Evolutionary conservation across 2,797 vertebrate genomes (phyloP).

Genomic region (Lithobates sylvaticus): DNA sequence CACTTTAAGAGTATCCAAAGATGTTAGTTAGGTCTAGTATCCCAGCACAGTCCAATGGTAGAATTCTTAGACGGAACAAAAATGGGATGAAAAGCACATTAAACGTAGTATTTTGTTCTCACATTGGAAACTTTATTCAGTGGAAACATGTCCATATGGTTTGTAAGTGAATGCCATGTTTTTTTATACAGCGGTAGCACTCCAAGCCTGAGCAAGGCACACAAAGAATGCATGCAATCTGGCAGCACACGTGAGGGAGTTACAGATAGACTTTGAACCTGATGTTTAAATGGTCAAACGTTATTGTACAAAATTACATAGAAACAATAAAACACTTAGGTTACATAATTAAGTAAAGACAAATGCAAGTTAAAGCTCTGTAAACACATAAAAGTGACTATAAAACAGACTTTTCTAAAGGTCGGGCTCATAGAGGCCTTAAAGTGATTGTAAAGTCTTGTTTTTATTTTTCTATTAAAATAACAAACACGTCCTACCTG

Average conservation of each 20-base stretch:
- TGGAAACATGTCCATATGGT: constrained; percentile 5
- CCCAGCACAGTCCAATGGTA: no score
- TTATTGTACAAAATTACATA: constrained; percentile 24
- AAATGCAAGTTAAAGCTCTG: neutral
- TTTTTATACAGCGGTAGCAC: neutral
- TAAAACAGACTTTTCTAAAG: neutral
- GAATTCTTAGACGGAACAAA: no score
- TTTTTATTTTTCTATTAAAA: no score
- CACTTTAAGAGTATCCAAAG: no score
- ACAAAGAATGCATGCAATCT: constrained; percentile 20
- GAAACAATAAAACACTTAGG: constrained; percentile 30
- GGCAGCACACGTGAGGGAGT: constrained; percentile 30
- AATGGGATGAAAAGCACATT: no score
- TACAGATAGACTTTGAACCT: constrained; percentile 38
- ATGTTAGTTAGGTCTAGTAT: no score
- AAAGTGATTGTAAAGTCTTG: no score
- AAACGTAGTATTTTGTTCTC: neutral
- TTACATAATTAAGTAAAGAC: neutral
- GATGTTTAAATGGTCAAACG: constrained; percentile 21
- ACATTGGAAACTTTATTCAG: constrained; percentile 18
- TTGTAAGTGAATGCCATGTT: neutral
- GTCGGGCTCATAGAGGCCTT: no score
- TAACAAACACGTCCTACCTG: no score
- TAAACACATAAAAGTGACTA: constrained; percentile 7
- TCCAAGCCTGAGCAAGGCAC: neutral